Evolutionary conservation across 2,888 invertebrate genomes (phyloP), one percentile per base, ranked within the genome.

Genomic region (Tridacna gigas): DNA sequence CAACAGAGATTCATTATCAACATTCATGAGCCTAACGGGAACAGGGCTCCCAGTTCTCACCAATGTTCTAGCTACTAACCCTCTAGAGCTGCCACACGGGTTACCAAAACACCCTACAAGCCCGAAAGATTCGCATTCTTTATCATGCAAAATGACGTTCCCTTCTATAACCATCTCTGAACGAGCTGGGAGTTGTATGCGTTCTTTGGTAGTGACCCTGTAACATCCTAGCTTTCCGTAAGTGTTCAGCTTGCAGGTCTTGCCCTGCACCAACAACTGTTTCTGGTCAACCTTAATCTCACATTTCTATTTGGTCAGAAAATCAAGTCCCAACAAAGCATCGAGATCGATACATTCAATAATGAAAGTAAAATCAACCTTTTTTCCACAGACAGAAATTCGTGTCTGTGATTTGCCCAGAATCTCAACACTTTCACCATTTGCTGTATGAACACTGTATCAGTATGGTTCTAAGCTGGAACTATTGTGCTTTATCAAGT

Each of bases 161-260:
- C 67, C 77, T 37, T 25, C 22, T 15, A 69, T 51, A 20, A 77
- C 47, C 66, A 77, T 48, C 25, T 77, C 77, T 20, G 77, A 67
- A 15, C 65, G 25, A 25, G 77, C 47, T 9, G 77, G 77, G 26
- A 77, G 13, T 15, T 67, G 12, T 48, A 67, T 48, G 7, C 48
- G 25, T 48, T 25, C 77, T 20, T 20, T 5, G n/a, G 26, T 26
- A 25, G 65, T 15, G 20, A 77, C 22, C 2, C 74, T 48, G 22
- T 74, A 74, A 61, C 74, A 74, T 12, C 56, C 67, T 47, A 77
- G 2, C n/a, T 18, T 51, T 18, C 51, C 77, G 11, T 5, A 11
- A n/a, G 25, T 22, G 15, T 22, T 77, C n/a, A 79, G n/a, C 9
- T 48, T 47, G 47, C 11, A 65, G 26, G 28, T 28, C 25, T 67